Percentiles rank a stretch among this genome's conserved stretches.
These are phyloP conservation scores for Battus philenor DNA, from an alignment of 1,140 invertebrate genomes.

Conservation along the genomic window DNA sequence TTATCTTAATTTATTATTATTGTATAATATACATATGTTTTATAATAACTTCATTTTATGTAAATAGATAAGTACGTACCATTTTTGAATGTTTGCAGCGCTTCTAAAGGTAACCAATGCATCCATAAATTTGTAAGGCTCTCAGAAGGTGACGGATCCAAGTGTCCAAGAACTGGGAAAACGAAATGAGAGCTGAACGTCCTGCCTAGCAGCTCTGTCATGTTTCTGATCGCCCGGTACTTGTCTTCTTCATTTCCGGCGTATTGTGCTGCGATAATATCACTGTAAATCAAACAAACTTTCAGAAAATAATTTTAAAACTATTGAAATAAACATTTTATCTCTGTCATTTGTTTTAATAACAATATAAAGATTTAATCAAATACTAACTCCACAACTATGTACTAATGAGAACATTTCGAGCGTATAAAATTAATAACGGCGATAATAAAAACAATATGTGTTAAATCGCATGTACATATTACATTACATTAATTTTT, in stretches of 20 bases:
- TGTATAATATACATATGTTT: too few relatives aligned
- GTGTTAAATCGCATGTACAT: background rate
- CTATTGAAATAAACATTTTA: too few relatives aligned
- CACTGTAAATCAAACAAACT: too few relatives aligned
- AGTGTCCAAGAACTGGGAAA: conserved; percentile 89
- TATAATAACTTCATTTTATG: too few relatives aligned
- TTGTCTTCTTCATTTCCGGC: conserved; percentile 49
- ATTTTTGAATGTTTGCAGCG: conserved; percentile 85
- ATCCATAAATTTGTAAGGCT: conserved; percentile 86
- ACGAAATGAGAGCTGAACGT: conserved; percentile 91
- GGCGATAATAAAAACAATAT: conserved; percentile 2
- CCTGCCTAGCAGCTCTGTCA: conserved; percentile 85
- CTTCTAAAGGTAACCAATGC: conserved; percentile 88
- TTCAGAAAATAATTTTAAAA: too few relatives aligned
- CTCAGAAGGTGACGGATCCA: conserved; percentile 71
- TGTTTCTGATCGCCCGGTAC: conserved; percentile 80
- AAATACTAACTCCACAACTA: too few relatives aligned
- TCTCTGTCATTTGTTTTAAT: too few relatives aligned
- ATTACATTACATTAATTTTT: background rate
- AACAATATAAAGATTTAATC: too few relatives aligned
- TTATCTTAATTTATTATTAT: too few relatives aligned
- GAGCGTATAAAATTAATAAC: background rate
- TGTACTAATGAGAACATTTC: too few relatives aligned
- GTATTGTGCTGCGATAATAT: conserved; percentile 57
- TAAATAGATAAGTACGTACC: conserved; percentile 76